A percentile compares a stretch with the other conserved stretches of the same genome.
Evolutionary conservation across 35 echinoderm and acorn worm species (phyloP).

Genomic region (Apostichopus japonicus): DNA sequence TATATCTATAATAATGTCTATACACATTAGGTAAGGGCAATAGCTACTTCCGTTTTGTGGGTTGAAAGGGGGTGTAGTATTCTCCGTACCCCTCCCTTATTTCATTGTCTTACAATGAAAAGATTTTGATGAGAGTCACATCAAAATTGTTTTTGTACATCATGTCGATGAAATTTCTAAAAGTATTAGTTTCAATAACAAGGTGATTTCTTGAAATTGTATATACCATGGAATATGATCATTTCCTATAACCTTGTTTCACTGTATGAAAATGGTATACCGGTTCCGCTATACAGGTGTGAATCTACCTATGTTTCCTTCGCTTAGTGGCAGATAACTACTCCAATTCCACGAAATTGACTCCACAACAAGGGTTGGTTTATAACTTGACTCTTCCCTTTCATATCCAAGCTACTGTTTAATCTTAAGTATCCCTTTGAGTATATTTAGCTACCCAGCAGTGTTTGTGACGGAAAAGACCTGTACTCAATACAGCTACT

Average conservation of each 20-base stretch:
- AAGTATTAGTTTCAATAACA: not conserved
- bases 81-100: too few relatives aligned
- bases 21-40: too few relatives aligned
- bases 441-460: not conserved
- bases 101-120: too few relatives aligned
- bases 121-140: not conserved
- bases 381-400: not conserved
- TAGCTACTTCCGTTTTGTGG: too few relatives aligned
- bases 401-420: not conserved
- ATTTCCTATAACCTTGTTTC: conserved; percentile 10
- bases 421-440: not conserved
- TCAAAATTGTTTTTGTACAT: too few relatives aligned
- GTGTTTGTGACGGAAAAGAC: conserved; percentile 36
- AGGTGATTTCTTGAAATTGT: conserved; percentile 12
- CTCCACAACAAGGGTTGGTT: conserved; percentile 33
- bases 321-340: not conserved
- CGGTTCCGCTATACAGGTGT: conserved; percentile 41
- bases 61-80: too few relatives aligned
- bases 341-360: conserved; percentile 1
- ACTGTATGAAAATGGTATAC: not conserved
- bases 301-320: not conserved
- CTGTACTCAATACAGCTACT: not conserved
- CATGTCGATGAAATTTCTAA: too few relatives aligned
- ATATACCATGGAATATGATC: not conserved
- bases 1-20: too few relatives aligned